Percentiles rank a stretch among this genome's conserved stretches.
These are phyloP conservation scores for Leontocebus nigricollis DNA, from an alignment of 2,797 vertebrate species.

Conservation along the genomic window DNA sequence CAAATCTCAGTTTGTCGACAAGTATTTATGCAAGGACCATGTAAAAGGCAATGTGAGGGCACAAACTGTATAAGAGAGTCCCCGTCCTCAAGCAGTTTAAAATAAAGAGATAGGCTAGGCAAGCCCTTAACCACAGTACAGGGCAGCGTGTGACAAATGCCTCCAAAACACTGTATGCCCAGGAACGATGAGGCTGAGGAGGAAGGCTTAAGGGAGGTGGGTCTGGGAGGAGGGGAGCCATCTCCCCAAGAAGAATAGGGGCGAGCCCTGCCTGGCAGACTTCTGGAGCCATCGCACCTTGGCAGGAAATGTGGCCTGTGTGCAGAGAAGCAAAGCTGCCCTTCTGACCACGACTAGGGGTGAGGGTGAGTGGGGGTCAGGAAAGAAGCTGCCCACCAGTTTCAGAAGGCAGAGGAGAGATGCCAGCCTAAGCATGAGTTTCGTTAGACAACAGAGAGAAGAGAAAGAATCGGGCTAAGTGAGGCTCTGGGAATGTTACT, in stretches of 20 bases:
- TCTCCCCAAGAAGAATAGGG: neutral
- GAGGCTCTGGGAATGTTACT: neutral
- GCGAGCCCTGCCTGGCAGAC: neutral
- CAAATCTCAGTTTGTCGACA: neutral
- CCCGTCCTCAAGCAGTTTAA: neutral
- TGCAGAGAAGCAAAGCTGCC: neutral
- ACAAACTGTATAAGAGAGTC: neutral
- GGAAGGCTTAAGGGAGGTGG: neutral
- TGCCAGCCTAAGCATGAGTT: neutral
- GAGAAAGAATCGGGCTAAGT: neutral
- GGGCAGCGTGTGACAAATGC: neutral
- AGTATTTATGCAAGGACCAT: neutral
- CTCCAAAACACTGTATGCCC: neutral
- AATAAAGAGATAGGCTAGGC: neutral
- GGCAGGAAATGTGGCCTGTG: neutral
- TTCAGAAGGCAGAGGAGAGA: neutral
- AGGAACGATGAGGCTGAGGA: rapidly evolving
- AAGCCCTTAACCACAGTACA: too few relatives aligned
- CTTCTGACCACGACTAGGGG: neutral
- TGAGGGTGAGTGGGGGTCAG: too few relatives aligned
- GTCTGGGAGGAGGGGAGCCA: neutral
- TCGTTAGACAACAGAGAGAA: neutral
- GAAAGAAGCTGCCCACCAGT: neutral
- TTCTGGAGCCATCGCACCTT: neutral
- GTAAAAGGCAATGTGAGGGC: neutral